Percentiles rank a stretch among this genome's conserved stretches.
Evolutionary conservation across 2,113 vertebrate genomes (phyloP).

Genomic region (Odobenus rosmarus): DNA sequence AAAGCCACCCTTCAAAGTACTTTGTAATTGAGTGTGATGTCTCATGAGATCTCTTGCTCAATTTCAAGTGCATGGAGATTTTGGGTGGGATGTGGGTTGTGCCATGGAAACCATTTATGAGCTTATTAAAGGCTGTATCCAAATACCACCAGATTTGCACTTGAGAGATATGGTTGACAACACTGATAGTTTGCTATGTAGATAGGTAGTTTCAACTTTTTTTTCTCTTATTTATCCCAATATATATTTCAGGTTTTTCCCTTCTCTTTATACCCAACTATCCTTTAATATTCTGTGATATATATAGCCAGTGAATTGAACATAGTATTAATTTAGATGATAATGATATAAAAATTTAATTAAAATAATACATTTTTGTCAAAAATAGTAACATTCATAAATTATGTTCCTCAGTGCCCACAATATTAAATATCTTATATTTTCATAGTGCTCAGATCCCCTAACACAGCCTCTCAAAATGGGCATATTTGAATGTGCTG

Average conservation of each 20-base stretch:
- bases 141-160: not conserved
- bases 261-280: not conserved
- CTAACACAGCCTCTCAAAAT: not conserved
- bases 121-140: not conserved
- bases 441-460: not conserved
- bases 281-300: not conserved
- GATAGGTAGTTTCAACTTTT: not conserved
- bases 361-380: not conserved
- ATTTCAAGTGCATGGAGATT: not conserved
- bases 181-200: not conserved
- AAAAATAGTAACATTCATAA: not conserved
- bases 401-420: not conserved
- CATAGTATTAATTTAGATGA: not conserved
- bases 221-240: not conserved
- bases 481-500: not conserved
- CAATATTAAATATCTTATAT: not conserved
- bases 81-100: not conserved
- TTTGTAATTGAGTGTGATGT: slow-evolving; percentile 55
- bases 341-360: not conserved
- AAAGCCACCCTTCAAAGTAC: slow-evolving; percentile 31
- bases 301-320: not conserved
- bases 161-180: not conserved
- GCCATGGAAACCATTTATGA: not conserved
- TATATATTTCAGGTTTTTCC: not conserved
- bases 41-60: slow-evolving; percentile 54